phyloP scores from a whole-genome alignment of 2,113 vertebrate genomes.

The Callorhinus ursinus region DNA sequence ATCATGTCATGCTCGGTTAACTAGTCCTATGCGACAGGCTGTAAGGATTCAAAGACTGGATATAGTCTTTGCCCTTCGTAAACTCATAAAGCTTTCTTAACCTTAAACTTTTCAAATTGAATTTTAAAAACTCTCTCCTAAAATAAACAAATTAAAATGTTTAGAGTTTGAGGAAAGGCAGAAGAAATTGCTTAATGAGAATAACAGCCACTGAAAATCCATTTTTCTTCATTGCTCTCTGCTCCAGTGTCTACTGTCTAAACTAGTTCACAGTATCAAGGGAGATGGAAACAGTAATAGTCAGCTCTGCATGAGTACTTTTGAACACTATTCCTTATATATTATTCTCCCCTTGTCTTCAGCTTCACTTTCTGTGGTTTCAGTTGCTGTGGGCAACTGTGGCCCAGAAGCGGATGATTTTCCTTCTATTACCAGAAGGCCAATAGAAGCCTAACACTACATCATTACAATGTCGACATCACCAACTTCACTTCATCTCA shows the following conservation, averaged over 20 bases:
- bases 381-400: background rate
- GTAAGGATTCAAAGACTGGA: background rate
- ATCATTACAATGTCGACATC: background rate
- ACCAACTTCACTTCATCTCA: background rate
- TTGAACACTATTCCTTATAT: background rate
- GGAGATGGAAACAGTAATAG: background rate
- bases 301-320: background rate
- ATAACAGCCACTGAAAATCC: background rate
- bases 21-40: background rate
- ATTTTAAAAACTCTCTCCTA: background rate
- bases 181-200: background rate
- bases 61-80: background rate
- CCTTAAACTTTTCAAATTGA: background rate
- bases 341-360: background rate
- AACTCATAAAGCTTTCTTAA: background rate
- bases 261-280: background rate
- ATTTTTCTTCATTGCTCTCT: background rate
- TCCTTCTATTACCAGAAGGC: background rate
- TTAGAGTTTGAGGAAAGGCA: slow-evolving; percentile 1
- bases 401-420: background rate
- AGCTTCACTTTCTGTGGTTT: background rate
- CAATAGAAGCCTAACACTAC: background rate
- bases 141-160: slow-evolving; percentile 3
- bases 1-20: background rate
- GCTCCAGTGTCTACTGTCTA: background rate